These are phyloP conservation scores for Tragelaphus strepsiceros DNA, from an alignment of 2,113 vertebrate species.

Conservation along the genomic window DNA sequence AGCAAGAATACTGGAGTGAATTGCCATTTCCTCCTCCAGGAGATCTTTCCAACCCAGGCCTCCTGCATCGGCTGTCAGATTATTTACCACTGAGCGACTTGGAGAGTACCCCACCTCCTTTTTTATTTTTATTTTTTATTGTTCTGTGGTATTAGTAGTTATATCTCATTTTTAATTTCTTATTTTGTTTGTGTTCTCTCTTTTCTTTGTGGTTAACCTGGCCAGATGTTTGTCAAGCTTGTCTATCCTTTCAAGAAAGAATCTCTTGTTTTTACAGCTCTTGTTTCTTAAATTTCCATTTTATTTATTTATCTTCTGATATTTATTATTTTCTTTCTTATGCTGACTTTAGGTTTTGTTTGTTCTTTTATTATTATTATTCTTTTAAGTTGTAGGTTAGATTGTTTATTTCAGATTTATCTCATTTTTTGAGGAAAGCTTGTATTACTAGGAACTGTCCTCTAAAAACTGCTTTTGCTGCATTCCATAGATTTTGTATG, in stretches of 20 bases:
- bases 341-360: neutral
- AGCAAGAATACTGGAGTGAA: neutral
- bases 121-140: neutral
- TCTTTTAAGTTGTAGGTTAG: neutral
- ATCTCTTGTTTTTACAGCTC: neutral
- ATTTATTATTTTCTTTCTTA: neutral
- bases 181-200: neutral
- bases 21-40: neutral
- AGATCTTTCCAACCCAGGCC: neutral
- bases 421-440: neutral
- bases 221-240: neutral
- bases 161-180: neutral
- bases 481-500: neutral
- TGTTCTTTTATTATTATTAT: neutral
- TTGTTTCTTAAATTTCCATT: neutral
- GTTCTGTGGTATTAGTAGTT: neutral
- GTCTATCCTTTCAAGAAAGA: neutral
- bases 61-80: neutral
- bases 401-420: neutral
- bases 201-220: neutral
- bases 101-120: neutral
- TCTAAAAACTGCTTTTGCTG: neutral
- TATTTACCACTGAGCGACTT: neutral
- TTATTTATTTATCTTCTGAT: neutral
- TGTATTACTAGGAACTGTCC: neutral